phyloP scores from a whole-genome alignment of 2,113 vertebrate genomes.

The Carlito syrichta region DNA sequence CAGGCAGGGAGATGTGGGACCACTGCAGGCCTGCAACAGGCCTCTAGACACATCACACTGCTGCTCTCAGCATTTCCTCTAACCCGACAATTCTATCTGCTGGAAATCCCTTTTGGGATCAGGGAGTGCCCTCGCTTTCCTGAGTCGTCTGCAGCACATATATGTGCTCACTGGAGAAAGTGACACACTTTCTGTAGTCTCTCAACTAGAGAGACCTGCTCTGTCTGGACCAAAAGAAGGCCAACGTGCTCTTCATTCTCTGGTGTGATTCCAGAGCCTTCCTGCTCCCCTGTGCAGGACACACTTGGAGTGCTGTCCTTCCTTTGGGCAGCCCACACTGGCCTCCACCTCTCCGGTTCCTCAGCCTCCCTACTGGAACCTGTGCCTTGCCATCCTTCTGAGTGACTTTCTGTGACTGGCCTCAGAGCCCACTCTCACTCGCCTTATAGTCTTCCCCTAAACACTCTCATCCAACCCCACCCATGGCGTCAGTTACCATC shows the following conservation, averaged over 20 bases:
- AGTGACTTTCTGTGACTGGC: too few species aligned
- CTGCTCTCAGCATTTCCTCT: not conserved
- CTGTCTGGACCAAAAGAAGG: too few species aligned
- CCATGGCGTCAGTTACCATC: not conserved
- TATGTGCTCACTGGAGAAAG: not conserved
- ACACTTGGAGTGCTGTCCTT: too few species aligned
- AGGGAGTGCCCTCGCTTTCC: not conserved
- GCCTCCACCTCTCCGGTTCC: too few species aligned
- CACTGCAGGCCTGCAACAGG: not conserved
- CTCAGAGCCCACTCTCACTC: not conserved
- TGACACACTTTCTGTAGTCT: not conserved
- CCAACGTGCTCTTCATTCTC: not conserved
- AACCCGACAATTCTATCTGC: not conserved
- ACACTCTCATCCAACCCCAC: not conserved
- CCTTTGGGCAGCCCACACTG: too few species aligned
- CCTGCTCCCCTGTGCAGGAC: too few species aligned
- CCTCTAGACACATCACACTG: not conserved
- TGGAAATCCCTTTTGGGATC: not conserved
- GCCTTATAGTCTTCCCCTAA: not conserved
- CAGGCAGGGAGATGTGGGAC: not conserved
- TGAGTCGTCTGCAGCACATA: too few species aligned
- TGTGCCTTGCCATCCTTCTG: too few species aligned
- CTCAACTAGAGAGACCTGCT: not conserved
- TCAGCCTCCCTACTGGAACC: too few species aligned
- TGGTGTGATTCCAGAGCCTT: not conserved